phyloP scores from a whole-genome alignment of 2,113 vertebrate species.

The Pantherophis guttatus region DNA sequence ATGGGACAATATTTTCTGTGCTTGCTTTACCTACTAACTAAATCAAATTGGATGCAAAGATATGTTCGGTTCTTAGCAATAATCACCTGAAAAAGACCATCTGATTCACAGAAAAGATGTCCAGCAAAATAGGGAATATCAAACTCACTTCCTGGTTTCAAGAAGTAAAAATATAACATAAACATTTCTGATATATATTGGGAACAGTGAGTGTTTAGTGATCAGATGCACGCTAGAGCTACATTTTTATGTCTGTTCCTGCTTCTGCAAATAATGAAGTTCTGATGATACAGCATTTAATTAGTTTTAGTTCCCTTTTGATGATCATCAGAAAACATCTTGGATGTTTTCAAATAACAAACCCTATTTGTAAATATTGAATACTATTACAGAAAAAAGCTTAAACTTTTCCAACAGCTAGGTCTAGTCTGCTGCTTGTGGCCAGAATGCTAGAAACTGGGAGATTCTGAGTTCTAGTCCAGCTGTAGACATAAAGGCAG shows the following conservation, averaged over 20 bases:
- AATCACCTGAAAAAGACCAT: conserved; percentile 5
- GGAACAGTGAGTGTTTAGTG: not conserved
- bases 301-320: not conserved
- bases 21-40: not conserved
- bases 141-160: not conserved
- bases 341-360: not conserved
- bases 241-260: not conserved
- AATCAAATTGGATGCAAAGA: not conserved
- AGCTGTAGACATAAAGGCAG: not conserved
- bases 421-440: not conserved
- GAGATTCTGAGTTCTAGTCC: too few species aligned
- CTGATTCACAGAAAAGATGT: not conserved
- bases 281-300: not conserved
- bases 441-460: not conserved
- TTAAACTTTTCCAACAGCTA: not conserved
- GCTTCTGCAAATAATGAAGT: not conserved
- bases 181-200: not conserved
- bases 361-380: not conserved
- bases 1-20: not conserved
- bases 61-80: not conserved
- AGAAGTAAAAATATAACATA: not conserved
- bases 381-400: not conserved
- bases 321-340: not conserved
- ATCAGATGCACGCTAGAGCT: not conserved
- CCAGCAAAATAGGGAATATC: not conserved